Base-by-base conservation (phyloP, 2,113 vertebrate genomes). In the Hippocampus zosterae region DNA sequence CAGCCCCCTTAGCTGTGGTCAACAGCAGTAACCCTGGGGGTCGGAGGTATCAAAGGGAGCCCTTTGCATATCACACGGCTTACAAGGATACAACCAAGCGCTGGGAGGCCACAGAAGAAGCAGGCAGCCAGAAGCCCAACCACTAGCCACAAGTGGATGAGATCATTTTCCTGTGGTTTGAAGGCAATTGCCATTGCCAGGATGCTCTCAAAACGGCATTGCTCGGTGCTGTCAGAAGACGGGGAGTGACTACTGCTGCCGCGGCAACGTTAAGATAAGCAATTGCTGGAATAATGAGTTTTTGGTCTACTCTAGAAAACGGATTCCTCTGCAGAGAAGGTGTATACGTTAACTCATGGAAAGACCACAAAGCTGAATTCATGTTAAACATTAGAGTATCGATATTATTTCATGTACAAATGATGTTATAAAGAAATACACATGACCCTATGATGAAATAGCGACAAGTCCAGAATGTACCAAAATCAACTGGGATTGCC, bases 1-100 rank as follows among this genome's bases (percentile, higher is more conserved):
- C 53, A 67, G 40, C 56, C 70, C 64, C 62, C 72, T 74, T 64
- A 74, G 27, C 75, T 79, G 77, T 71, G 69, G 76, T 79, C 65
- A 65, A 57, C 70, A 68, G 65, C 73, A 52, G 66, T 67, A 72
- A 62, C 73, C 70, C 68, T 42, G 62, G 75, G 66, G 68, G 75
- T 37, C 33, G 57, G 74, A 77, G 52, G 53, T 79, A 80, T 84
- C 81, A 84, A 79, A 74, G 80, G 62, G 65, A 70, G 33, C 7
- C n/a, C 63, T 62, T 72, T 74, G 69, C 73, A 80, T 72, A 82
- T 81, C 78, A 84, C 76, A 85, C 71, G 75, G 69, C 44, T 83
- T 77, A 83, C 76, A 78, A 80, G 72, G 29, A 67, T 74, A 70
- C 71, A 81, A 77, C 50, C 68, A 48, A 69, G 76, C 46, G 16